These are phyloP conservation scores for Acipenser oxyrinchus DNA, from an alignment of 2,797 vertebrate species.

Conservation along the genomic window DNA sequence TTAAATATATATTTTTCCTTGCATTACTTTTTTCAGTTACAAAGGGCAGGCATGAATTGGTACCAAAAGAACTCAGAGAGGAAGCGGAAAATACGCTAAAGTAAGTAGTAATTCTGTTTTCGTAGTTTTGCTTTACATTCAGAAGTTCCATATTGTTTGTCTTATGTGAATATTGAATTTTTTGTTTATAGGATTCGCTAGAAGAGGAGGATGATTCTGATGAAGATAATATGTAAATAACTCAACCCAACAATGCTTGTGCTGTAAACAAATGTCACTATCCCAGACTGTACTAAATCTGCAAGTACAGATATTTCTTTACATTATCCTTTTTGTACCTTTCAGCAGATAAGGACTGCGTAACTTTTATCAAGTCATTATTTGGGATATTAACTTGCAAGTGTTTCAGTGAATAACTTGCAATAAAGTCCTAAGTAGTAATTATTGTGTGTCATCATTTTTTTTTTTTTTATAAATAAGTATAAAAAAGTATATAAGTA, in stretches of 20 bases:
- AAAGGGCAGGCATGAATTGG: slow-evolving; percentile 87
- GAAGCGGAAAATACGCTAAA: slow-evolving; percentile 96
- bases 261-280: slow-evolving; percentile 1
- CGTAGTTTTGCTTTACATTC: background rate
- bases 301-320: no score
- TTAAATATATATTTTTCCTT: background rate
- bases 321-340: no score
- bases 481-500: no score
- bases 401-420: no score
- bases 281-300: no score
- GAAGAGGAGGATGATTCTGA: slow-evolving; percentile 98
- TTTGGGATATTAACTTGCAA: no score
- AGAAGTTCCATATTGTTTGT: background rate
- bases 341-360: no score
- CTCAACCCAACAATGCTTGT: slow-evolving; percentile 19
- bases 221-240: slow-evolving; percentile 91
- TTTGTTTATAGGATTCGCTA: slow-evolving; percentile 77
- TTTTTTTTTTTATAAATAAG: no score
- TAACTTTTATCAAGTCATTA: no score
- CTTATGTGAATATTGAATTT: slow-evolving; percentile 13
- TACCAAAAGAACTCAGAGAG: slow-evolving; percentile 89
- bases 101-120: slow-evolving; percentile 53
- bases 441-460: no score
- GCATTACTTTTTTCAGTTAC: slow-evolving; percentile 65
- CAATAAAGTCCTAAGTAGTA: no score